Evolutionary conservation across 1,140 invertebrate genomes (phyloP), one percentile per base, ranked within the genome.

Genomic region (Matsumurasca onukii): DNA sequence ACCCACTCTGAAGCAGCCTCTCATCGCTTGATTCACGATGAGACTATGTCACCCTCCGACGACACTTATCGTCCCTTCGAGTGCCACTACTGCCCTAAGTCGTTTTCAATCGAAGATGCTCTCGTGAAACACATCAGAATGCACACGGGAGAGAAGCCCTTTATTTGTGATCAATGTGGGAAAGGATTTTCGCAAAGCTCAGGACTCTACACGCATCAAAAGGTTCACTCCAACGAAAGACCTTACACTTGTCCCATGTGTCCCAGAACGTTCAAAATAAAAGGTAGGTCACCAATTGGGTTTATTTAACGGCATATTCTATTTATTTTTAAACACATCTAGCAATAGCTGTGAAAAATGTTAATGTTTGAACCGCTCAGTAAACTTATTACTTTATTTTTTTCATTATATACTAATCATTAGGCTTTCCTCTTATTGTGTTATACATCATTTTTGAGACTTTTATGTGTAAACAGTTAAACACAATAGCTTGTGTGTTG

Each of bases 141-240:
- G 71, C 84, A 93, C 78, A 91, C 89, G 1, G 90, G 86, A 3
- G 86, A 87, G 77, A 86, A 86, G 75, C 87, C 86, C 0, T 89
- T 84, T 61, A 72, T 71, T 20, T 75, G 73, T 70, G 72, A 72
- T 24, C 31, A 62, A 27, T 75, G 73, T 64, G 73, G 73, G 17
- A 73, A 73, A 59, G 70, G 70, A 5, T 74, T 74, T 51, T 68
- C 69, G 15, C 71, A 72, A 39, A 74, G 68, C 34, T 72, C 72
- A 1, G 71, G 70, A 13, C 49, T 75, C 17, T 72, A 75, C 64
- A 75, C 73, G 0, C 73, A 75, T 64, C 68, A 71, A 39, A 70
- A 71, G 24, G 69, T 73, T 20, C 85, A 86, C 70, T 83, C 80
- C 0, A 82, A 82, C 2, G 80, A 85, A 69, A 81, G 84, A 34